Conservation (phyloP, 2,113 vertebrate species). For the Eira barbara region DNA sequence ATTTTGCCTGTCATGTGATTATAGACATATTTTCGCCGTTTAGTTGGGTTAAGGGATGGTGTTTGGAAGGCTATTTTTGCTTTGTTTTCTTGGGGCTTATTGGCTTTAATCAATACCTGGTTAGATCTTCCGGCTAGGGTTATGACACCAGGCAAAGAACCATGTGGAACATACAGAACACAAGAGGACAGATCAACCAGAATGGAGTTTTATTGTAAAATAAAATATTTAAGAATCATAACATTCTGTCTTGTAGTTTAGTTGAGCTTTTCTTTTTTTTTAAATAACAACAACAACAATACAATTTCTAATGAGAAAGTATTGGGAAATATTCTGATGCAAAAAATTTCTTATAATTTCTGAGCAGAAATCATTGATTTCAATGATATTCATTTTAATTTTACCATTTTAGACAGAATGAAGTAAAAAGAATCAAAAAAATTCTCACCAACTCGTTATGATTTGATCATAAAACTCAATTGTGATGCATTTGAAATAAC, state of each 20-base stretch:
- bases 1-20: neutral
- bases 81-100: neutral
- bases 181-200: neutral
- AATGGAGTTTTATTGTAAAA: neutral
- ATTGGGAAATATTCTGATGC: neutral
- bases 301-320: neutral
- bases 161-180: neutral
- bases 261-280: neutral
- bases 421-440: neutral
- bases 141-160: neutral
- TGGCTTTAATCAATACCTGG: neutral
- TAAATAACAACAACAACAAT: neutral
- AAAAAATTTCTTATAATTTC: neutral
- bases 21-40: neutral
- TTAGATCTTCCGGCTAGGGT: neutral
- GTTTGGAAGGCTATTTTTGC: neutral
- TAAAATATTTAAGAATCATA: neutral
- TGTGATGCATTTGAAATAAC: slow-evolving; percentile 27
- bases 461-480: neutral
- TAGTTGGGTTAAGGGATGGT: neutral
- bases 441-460: neutral
- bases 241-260: neutral
- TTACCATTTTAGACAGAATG: neutral
- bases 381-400: neutral
- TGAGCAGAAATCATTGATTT: slow-evolving; percentile 23